These are phyloP conservation scores for Natator depressus DNA, from an alignment of 2,113 vertebrate species.

Conservation along the genomic window DNA sequence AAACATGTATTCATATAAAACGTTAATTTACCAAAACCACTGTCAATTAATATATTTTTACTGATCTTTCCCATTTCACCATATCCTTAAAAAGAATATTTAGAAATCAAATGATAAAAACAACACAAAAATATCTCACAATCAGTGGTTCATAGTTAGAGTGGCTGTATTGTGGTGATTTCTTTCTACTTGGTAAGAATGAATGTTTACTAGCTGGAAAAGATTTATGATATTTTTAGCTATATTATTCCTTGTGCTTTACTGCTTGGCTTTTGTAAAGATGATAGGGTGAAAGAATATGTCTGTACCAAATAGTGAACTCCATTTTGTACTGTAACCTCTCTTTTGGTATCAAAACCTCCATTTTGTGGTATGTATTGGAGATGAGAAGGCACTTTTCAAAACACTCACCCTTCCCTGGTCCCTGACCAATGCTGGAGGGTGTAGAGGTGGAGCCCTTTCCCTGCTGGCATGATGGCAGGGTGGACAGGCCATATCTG, in stretches of 20 bases:
- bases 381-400: too few relatives aligned
- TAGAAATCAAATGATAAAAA: neutral
- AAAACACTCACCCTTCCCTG: too few relatives aligned
- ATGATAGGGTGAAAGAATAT: too few relatives aligned
- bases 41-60: neutral
- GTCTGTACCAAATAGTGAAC: neutral
- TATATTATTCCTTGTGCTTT: neutral
- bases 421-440: too few relatives aligned
- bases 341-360: too few relatives aligned
- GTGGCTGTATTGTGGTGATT: neutral
- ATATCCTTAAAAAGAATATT: neutral
- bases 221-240: neutral
- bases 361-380: too few relatives aligned
- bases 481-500: too few relatives aligned
- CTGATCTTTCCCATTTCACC: neutral
- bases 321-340: neutral
- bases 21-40: too few relatives aligned
- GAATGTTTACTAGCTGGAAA: neutral
- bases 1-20: too few relatives aligned
- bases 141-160: neutral
- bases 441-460: too few relatives aligned
- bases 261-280: neutral
- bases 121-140: neutral
- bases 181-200: neutral
- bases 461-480: too few relatives aligned